Base-by-base conservation (phyloP, 2,113 vertebrate genomes). In the Rhynchomys soricoides region DNA sequence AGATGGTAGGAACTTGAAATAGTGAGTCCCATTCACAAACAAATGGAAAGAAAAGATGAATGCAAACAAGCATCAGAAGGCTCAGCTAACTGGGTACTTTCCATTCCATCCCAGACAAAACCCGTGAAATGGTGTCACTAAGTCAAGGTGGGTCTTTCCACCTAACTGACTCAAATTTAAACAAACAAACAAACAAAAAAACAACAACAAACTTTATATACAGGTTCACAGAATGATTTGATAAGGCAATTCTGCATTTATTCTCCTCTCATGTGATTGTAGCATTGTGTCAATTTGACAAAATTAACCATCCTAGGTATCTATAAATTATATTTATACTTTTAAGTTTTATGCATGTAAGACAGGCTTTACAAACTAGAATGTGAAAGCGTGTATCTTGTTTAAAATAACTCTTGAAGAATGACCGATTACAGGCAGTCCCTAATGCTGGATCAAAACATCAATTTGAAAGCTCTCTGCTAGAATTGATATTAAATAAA, bases 391-490 rank as follows among this genome's bases (percentile, higher is more conserved):
- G 8, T 31, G 1, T 59, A 6, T 70, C 50, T 89, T 86, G 1
- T 34, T 73, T 26, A 90, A 94, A 95, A 48, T 77, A 86, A 43
- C 21, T 64, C 70, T 45, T 0, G 52, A 40, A 16, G 0, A 57
- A 71, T 86, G 7, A 59, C 1, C 0, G 3, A 31, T 1, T 3
- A 55, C 57, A 7, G 15, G 2, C 13, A 81, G 16, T 62, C 45
- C 29, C 55, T 59, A 71, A 93, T 59, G 4, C 73, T 73, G 34
- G 29, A 21, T 90, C 24, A 75, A 57, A 71, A 79, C 16, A 57
- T 87, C 11, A 62, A 13, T 89, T 95, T 83, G 10, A 78, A 94
- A 89, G 15, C 24, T 52, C 15, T 86, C 93, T 87, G 13, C 24
- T 37, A 83, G 70, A 1, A 90, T n/a, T 71, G 5, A 71, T 85